Conservation (phyloP, 1,140 invertebrate genomes). For the Formica selysi region DNA sequence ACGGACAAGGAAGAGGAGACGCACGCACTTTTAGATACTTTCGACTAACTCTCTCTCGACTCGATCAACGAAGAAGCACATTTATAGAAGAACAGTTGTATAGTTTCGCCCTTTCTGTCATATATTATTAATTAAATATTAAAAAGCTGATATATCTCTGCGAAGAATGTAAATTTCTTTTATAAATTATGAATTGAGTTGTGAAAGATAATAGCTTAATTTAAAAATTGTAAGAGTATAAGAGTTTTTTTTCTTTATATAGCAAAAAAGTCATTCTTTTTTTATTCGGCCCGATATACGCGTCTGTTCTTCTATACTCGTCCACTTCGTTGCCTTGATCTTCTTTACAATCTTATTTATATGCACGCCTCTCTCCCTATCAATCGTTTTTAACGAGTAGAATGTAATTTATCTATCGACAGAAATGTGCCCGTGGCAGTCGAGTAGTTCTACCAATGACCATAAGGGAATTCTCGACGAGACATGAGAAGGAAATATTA, state of each 20-base stretch:
- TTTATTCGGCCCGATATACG: neutral
- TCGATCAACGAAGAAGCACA: slow-evolving; percentile 32
- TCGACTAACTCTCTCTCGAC: slow-evolving; percentile 39
- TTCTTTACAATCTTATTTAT: slow-evolving; percentile 50
- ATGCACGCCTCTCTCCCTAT: slow-evolving; percentile 39
- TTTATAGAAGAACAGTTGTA: slow-evolving; percentile 30
- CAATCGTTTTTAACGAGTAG: slow-evolving; percentile 52
- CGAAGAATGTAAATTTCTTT: neutral
- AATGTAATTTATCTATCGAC: slow-evolving; percentile 69
- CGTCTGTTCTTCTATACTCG: slow-evolving; percentile 23
- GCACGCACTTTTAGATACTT: slow-evolving; percentile 37
- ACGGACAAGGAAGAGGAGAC: slow-evolving; percentile 67
- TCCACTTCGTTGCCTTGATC: slow-evolving; percentile 26
- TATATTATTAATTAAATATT: neutral
- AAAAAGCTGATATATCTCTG: neutral
- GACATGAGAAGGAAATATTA: slow-evolving; percentile 52
- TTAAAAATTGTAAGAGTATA: neutral
- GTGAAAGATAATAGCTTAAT: neutral
- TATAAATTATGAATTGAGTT: neutral
- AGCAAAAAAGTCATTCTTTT: neutral
- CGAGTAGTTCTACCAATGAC: slow-evolving; percentile 28
- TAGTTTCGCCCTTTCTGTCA: neutral
- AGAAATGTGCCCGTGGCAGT: slow-evolving; percentile 42
- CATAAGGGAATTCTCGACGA: slow-evolving; percentile 42
- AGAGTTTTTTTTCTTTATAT: neutral